Conservation (phyloP, 1,140 invertebrate species). For the Schlechtendalia chinensis region DNA sequence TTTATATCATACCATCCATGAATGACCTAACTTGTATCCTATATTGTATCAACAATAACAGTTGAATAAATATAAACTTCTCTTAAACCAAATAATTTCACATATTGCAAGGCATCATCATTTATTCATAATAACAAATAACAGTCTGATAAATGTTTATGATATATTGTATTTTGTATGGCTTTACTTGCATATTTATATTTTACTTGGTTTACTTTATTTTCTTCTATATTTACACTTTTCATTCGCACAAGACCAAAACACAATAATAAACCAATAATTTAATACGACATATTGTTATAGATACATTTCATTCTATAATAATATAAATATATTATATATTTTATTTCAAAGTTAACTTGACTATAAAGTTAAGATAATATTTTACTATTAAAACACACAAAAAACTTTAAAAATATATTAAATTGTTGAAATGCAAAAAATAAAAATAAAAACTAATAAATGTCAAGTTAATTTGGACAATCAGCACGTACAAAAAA, state of each 20-base stretch:
- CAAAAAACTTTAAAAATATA: conserved; percentile 11
- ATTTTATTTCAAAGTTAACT: not conserved
- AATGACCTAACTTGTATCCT: not conserved
- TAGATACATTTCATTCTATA: no score
- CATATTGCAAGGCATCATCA: no score
- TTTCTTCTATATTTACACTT: no score
- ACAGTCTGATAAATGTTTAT: no score
- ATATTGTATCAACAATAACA: not conserved
- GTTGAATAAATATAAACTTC: not conserved
- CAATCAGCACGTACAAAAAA: conserved; percentile 15
- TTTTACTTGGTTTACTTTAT: no score
- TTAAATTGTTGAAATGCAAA: conserved; percentile 38
- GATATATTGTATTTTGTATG: no score
- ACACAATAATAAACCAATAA: no score
- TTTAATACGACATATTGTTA: no score
- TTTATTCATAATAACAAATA: no score
- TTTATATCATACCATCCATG: not conserved
- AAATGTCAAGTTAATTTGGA: conserved; percentile 35
- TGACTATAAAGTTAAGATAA: not conserved
- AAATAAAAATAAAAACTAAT: conserved; percentile 1
- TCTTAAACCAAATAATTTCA: not conserved
- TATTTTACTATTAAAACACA: conserved; percentile 1
- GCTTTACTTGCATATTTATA: no score
- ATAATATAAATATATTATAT: no score
- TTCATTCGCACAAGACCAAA: no score